Evolutionary conservation across 2,888 invertebrate species (phyloP).

Genomic region (Gastrophysa polygoni): DNA sequence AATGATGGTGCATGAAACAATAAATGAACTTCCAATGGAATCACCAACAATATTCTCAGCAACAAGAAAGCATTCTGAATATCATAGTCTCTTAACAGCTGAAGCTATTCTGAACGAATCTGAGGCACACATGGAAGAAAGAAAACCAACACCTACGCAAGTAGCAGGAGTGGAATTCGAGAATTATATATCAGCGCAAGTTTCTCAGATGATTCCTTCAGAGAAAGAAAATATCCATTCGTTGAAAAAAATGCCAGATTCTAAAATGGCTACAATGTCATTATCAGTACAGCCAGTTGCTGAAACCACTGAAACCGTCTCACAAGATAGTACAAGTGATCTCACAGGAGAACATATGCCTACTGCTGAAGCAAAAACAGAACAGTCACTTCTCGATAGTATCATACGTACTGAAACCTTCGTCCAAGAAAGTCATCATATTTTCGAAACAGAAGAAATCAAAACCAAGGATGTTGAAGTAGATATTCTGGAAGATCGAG

Average conservation of each 20-base stretch:
- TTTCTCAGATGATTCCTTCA: slow-evolving; percentile 58
- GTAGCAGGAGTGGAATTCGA: slow-evolving; percentile 57
- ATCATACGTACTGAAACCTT: slow-evolving; percentile 56
- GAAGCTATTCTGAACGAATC: slow-evolving; percentile 65
- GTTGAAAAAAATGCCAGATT: slow-evolving; percentile 46
- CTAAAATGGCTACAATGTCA: slow-evolving; percentile 54
- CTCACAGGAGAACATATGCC: slow-evolving; percentile 47
- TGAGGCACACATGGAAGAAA: slow-evolving; percentile 61
- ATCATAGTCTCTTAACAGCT: slow-evolving; percentile 62
- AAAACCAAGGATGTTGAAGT: slow-evolving; percentile 56
- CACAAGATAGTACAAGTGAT: slow-evolving; percentile 49
- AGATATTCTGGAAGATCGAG: slow-evolving; percentile 56
- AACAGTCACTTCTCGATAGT: slow-evolving; percentile 58
- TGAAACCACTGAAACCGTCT: slow-evolving; percentile 55
- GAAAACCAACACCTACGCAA: slow-evolving; percentile 58
- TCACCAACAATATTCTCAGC: slow-evolving; percentile 59
- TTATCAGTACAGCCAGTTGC: slow-evolving; percentile 57
- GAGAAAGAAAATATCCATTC: slow-evolving; percentile 59
- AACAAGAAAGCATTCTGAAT: slow-evolving; percentile 60
- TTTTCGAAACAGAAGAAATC: slow-evolving; percentile 55
- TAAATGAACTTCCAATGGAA: slow-evolving; percentile 54
- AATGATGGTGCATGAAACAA: slow-evolving; percentile 62
- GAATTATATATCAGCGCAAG: slow-evolving; percentile 57
- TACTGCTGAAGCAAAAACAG: slow-evolving; percentile 57
- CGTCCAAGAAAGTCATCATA: slow-evolving; percentile 55